These are phyloP conservation scores for Euthynnus affinis DNA, from an alignment of 2,797 vertebrate species.

Conservation along the genomic window DNA sequence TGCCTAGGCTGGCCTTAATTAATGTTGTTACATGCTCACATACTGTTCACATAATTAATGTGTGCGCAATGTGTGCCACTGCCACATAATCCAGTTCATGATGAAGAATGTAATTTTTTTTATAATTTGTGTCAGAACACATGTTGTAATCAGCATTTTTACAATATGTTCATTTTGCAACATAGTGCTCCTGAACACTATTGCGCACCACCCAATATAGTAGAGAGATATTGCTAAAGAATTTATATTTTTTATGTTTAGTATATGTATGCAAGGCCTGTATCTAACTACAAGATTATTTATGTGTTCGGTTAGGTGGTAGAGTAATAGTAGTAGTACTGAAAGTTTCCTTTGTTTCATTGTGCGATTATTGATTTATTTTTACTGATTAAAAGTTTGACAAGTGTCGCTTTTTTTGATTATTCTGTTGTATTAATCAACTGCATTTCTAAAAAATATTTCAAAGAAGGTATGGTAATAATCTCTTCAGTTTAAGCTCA, in stretches of 20 bases:
- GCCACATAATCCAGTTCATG: background rate
- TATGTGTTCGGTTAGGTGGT: slow-evolving; percentile 14
- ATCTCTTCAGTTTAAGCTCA: background rate
- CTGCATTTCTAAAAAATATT: background rate
- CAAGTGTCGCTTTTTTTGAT: background rate
- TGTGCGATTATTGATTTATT: background rate
- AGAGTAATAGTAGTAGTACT: background rate
- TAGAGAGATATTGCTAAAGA: background rate
- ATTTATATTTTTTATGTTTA: slow-evolving; percentile 9
- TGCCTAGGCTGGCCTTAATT: background rate
- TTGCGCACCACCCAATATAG: background rate
- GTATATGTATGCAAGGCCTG: background rate
- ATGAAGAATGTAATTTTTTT: background rate
- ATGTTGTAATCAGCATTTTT: background rate
- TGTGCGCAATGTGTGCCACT: background rate
- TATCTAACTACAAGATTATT: slow-evolving; percentile 15
- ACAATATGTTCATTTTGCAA: background rate
- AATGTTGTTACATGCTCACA: background rate
- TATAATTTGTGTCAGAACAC: background rate
- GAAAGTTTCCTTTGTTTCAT: background rate
- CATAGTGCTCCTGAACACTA: slow-evolving; percentile 4
- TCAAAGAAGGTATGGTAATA: too few species aligned
- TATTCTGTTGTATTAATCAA: background rate
- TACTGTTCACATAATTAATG: background rate
- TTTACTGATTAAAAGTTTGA: slow-evolving; percentile 25